phyloP scores from a whole-genome alignment of 2,797 vertebrate species.

The Sebastes iracundus region DNA sequence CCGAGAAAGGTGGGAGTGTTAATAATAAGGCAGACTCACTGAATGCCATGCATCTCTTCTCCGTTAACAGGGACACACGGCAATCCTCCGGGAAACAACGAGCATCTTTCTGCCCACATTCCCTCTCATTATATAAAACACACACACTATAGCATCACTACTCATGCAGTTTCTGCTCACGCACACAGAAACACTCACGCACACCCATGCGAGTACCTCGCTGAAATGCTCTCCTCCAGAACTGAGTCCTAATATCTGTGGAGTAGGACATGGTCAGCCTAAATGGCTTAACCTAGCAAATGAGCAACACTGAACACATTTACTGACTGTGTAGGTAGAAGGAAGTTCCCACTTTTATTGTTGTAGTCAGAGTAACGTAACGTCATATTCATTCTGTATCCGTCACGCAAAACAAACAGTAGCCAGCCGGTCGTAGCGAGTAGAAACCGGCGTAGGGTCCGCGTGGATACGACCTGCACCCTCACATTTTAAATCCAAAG shows the following conservation, averaged over 20 bases:
- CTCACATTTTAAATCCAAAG: too few relatives aligned
- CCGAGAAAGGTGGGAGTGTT: constrained; percentile 4
- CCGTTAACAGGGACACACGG: constrained; percentile 48
- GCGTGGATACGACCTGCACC: neutral
- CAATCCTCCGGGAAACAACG: constrained; percentile 59
- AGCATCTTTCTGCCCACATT: constrained; percentile 61
- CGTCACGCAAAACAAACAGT: too few relatives aligned
- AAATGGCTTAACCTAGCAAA: constrained; percentile 7
- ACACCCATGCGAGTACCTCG: constrained; percentile 84
- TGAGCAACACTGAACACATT: neutral
- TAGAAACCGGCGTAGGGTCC: too few relatives aligned
- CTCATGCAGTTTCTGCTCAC: constrained; percentile 68
- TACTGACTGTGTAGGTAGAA: neutral
- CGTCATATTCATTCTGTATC: too few relatives aligned
- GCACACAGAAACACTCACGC: constrained; percentile 39
- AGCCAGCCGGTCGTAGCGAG: too few relatives aligned
- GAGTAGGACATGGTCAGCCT: constrained; percentile 66
- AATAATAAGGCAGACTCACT: constrained; percentile 16
- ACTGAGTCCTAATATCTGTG: constrained; percentile 86
- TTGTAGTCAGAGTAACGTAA: too few relatives aligned
- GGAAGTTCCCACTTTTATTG: too few relatives aligned
- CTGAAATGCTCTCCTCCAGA: constrained; percentile 84
- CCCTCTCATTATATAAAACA: constrained; percentile 57
- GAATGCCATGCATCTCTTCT: constrained; percentile 55
- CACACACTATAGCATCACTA: constrained; percentile 56